These are phyloP conservation scores for Cromileptes altivelis DNA, from an alignment of 2,113 vertebrate species.

Conservation along the genomic window DNA sequence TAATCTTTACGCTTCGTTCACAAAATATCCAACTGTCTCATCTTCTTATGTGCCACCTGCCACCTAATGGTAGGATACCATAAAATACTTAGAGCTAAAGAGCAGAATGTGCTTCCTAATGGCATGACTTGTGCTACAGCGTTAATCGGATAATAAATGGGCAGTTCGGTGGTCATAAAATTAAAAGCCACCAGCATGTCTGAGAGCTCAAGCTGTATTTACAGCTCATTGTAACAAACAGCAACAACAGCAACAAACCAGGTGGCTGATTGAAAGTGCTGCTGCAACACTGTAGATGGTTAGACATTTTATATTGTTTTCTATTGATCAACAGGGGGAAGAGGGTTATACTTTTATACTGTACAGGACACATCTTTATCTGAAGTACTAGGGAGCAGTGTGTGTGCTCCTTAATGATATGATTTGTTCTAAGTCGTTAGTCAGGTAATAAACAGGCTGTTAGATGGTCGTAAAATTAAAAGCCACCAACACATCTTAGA, in stretches of 20 bases:
- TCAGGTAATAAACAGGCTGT: conserved; percentile 24
- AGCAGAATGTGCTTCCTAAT: conserved; percentile 24
- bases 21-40: conserved; percentile 17
- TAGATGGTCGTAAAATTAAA: conserved; percentile 35
- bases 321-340: background rate
- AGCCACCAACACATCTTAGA: conserved; percentile 4
- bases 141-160: conserved; percentile 31
- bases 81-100: conserved; percentile 39
- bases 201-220: conserved; percentile 25
- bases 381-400: background rate
- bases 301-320: background rate
- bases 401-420: conserved; percentile 17
- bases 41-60: conserved; percentile 29
- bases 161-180: conserved; percentile 36
- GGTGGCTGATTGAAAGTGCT: conserved; percentile 30
- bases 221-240: conserved; percentile 25
- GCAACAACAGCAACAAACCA: conserved; percentile 18
- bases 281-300: background rate
- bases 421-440: conserved; percentile 13
- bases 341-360: background rate
- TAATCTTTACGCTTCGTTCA: conserved; percentile 9
- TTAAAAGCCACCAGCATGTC: conserved; percentile 4
- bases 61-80: conserved; percentile 23
- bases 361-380: background rate
- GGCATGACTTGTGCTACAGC: conserved; percentile 8